phyloP scores from a whole-genome alignment of 2,888 invertebrate genomes.

The Bedellia somnulentella region DNA sequence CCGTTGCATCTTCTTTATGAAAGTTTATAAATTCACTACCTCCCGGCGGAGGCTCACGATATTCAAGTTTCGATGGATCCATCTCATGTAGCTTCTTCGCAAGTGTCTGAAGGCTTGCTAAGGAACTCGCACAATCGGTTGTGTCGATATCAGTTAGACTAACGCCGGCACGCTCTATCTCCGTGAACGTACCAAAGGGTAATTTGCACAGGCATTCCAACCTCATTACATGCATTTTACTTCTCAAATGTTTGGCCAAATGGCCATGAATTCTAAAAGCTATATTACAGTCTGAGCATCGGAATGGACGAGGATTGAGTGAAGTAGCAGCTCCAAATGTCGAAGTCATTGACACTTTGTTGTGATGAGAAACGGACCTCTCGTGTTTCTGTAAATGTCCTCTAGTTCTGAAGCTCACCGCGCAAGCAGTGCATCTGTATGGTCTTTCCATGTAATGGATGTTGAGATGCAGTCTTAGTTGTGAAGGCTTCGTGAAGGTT shows the following conservation, averaged over 20 bases:
- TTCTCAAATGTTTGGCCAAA: constrained; percentile 93
- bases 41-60: constrained; percentile 42
- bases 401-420: constrained; percentile 85
- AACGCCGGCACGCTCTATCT: constrained; percentile 87
- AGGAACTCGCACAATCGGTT: constrained; percentile 92
- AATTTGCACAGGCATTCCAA: constrained; percentile 90
- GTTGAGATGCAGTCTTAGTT: constrained; percentile 88
- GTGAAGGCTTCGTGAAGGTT: constrained; percentile 88
- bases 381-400: constrained; percentile 94
- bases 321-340: constrained; percentile 84
- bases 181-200: constrained; percentile 92
- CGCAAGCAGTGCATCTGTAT: constrained; percentile 89
- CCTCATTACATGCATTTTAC: constrained; percentile 94
- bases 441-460: constrained; percentile 94
- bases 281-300: constrained; percentile 93
- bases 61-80: constrained; percentile 76
- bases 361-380: constrained; percentile 87
- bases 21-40: neutral
- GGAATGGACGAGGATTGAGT: constrained; percentile 93
- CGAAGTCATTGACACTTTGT: constrained; percentile 87
- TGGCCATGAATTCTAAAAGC: constrained; percentile 97
- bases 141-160: constrained; percentile 95
- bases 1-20: neutral
- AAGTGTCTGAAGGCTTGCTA: constrained; percentile 82
- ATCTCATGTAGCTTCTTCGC: constrained; percentile 81